Evolutionary conservation across 2,888 invertebrate species (phyloP), one percentile per base, ranked within the genome.

Genomic region (Euplagia quadripunctaria): DNA sequence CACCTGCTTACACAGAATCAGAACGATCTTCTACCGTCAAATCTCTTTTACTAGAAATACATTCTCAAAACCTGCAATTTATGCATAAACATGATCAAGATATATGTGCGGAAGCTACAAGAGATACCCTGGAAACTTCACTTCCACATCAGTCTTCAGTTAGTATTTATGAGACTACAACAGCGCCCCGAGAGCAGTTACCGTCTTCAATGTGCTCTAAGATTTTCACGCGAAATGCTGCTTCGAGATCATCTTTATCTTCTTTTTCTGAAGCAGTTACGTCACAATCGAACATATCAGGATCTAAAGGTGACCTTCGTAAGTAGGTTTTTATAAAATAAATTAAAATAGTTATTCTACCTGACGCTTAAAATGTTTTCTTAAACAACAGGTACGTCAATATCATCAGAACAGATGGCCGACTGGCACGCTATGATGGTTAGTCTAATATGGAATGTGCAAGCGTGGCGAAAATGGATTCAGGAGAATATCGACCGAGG

Each of bases 341-440:
- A 4, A 63, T 63, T n/a, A 0, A n/a, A 5, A 1, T 51, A 31
- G 41, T 52, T 17, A n/a, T 41, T 42, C n/a, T 31, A 14, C 14
- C 11, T 58, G 58, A 61, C 12, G 5, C 31, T 61, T 61, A 14
- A 31, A 31, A 51, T 20, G 16, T 16, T 46, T 49, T 66, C 4
- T 42, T 43, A n/a, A 55, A 12, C 49, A 41, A 55, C 72, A 94
- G 93, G 91, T 52, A 86, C 90, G 5, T 91, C 93, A 2, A 90
- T 93, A 17, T 89, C 91, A 3, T 91, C 93, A 55, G 93, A 94
- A 71, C 89, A 93, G 81, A 93, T 93, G 93, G 81, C 89, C 0
- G 94, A 95, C 81, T 94, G 94, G 94, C 93, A 93, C 75, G 91
- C 94, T 3, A 92, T 94, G 91, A 91, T 94, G 91, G 90, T 94